Percentiles rank a stretch among this genome's conserved stretches.
Conservation (phyloP, 2,888 invertebrate species). For the Rhogogaster chlorosoma region DNA sequence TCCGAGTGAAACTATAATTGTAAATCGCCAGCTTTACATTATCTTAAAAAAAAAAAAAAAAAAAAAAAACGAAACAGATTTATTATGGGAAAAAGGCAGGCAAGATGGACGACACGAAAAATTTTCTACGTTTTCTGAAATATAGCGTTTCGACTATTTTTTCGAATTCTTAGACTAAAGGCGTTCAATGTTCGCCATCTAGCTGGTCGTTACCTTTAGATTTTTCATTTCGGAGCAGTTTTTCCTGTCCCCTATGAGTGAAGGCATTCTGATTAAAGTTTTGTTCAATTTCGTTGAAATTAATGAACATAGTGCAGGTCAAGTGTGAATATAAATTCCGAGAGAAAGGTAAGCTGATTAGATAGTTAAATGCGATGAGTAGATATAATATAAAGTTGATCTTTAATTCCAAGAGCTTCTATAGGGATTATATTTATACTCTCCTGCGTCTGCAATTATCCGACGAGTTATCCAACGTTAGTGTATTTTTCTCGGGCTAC, state of each 20-base stretch:
- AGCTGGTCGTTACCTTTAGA: too few relatives aligned
- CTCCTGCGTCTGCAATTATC: conserved; percentile 13
- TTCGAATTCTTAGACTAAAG: too few relatives aligned
- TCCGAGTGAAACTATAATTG: conserved; percentile 20
- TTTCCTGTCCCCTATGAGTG: too few relatives aligned
- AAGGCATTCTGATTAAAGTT: background rate
- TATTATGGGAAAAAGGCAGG: background rate
- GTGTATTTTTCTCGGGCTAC: background rate
- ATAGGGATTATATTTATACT: conserved; percentile 18
- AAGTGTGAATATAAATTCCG: background rate
- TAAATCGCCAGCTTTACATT: background rate
- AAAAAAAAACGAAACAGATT: background rate
- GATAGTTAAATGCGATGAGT: background rate
- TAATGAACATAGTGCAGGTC: background rate
- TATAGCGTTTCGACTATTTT: too few relatives aligned
- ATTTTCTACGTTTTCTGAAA: too few relatives aligned
- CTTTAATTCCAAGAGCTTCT: background rate
- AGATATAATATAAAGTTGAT: background rate
- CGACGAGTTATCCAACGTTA: background rate
- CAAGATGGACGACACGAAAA: too few relatives aligned
- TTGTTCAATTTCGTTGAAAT: background rate
- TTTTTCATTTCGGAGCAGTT: too few relatives aligned
- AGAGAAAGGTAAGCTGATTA: background rate
- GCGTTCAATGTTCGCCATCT: too few relatives aligned
- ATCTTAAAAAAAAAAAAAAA: background rate